Evolutionary conservation across 2,113 vertebrate species (phyloP).

Genomic region (Coturnix japonica): DNA sequence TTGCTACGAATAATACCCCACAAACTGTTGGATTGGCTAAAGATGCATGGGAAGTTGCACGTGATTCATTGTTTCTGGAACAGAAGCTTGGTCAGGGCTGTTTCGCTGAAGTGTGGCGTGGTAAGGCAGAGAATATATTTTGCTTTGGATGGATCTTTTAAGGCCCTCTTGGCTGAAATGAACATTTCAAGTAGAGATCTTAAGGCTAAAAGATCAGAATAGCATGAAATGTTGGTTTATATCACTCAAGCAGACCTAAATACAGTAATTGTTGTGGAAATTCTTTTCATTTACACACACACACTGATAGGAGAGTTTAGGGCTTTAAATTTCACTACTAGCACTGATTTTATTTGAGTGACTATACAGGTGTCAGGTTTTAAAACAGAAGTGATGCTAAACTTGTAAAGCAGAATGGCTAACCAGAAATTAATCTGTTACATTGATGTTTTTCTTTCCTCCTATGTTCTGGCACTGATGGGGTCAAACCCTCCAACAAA

Average conservation of each 20-base stretch:
- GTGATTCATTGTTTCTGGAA: constrained; percentile 87
- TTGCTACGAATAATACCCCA: constrained; percentile 93
- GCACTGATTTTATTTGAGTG: background rate
- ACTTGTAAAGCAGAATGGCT: background rate
- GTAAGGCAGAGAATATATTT: constrained; percentile 89
- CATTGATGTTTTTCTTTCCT: background rate
- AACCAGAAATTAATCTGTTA: constrained; percentile 30
- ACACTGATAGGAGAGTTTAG: background rate
- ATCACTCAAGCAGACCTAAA: background rate
- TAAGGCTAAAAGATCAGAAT: constrained; percentile 10
- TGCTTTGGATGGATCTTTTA: constrained; percentile 76
- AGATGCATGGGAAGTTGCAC: constrained; percentile 96
- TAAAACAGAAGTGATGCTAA: background rate
- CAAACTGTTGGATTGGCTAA: constrained; percentile 97
- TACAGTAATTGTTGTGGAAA: background rate
- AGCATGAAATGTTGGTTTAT: background rate
- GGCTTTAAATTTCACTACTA: background rate
- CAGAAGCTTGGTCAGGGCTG: constrained; percentile 97
- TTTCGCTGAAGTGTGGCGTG: constrained; percentile 99
- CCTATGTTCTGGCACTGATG: background rate
- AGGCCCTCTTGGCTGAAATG: constrained; percentile 68
- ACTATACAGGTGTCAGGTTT: background rate
- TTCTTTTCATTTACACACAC: background rate
- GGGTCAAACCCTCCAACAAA: constrained; percentile 3
- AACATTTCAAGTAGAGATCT: constrained; percentile 43